Percentiles rank a stretch among this genome's conserved stretches.
phyloP scores from a whole-genome alignment of 2,113 vertebrate species.

The Mormyrus iriodes region DNA sequence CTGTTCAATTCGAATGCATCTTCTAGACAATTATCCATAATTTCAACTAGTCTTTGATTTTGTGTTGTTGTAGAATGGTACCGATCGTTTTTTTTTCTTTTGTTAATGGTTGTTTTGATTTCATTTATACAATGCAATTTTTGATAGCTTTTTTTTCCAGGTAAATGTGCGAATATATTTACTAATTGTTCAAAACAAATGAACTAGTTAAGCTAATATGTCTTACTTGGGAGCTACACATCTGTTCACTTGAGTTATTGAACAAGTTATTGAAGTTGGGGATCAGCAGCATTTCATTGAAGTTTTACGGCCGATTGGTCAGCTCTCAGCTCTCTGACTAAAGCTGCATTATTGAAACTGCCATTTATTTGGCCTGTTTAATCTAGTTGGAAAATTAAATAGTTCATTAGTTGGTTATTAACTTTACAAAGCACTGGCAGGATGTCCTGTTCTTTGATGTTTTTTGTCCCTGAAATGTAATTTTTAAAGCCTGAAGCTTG shows the following conservation, averaged over 20 bases:
- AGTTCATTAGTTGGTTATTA: neutral
- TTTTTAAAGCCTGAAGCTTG: neutral
- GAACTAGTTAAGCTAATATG: neutral
- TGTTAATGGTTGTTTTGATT: neutral
- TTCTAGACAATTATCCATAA: neutral
- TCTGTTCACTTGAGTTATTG: neutral
- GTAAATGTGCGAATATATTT: neutral
- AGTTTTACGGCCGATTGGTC: neutral
- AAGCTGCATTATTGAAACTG: neutral
- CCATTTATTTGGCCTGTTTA: neutral
- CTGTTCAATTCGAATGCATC: neutral
- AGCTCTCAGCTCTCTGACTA: neutral
- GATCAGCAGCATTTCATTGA: neutral
- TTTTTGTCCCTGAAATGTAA: neutral
- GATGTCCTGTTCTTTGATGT: neutral
- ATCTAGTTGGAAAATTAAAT: slow-evolving; percentile 6
- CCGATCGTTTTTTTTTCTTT: neutral
- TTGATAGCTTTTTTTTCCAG: neutral
- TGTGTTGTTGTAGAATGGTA: neutral
- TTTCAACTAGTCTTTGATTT: neutral
- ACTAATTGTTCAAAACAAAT: neutral
- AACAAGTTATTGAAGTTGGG: neutral
- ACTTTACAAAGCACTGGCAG: neutral
- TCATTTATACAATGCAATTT: neutral
- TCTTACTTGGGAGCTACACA: neutral